These are phyloP conservation scores for Disparrhopalites patrizii DNA, from an alignment of 2,888 invertebrate species.

Conservation along the genomic window DNA sequence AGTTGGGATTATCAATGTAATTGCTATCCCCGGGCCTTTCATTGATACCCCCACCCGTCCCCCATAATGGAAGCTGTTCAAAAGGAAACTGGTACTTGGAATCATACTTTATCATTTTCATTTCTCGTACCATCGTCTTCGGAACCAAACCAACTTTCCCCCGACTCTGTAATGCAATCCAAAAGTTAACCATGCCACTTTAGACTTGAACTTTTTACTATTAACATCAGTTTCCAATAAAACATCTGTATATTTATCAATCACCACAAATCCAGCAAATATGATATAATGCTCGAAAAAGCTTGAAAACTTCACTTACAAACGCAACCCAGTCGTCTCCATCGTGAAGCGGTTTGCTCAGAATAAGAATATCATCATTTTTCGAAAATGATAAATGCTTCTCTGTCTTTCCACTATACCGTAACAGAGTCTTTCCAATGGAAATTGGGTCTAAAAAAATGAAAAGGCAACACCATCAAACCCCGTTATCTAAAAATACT, in stretches of 20 bases:
- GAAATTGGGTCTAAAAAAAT: conserved; percentile 41
- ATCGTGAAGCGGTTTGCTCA: conserved; percentile 39
- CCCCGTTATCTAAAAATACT: too few relatives aligned
- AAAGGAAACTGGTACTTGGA: conserved; percentile 33
- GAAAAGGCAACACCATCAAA: neutral
- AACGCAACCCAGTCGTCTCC: conserved; percentile 41
- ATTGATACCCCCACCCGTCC: neutral
- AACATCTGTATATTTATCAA: neutral
- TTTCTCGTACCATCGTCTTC: conserved; percentile 39
- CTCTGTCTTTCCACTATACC: conserved; percentile 36
- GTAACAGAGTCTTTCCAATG: conserved; percentile 39
- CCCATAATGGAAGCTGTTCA: conserved; percentile 22
- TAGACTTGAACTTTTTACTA: too few relatives aligned
- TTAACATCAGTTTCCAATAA: neutral
- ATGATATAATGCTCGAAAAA: too few relatives aligned
- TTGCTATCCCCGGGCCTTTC: conserved; percentile 6
- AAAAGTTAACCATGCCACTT: too few relatives aligned
- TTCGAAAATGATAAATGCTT: conserved; percentile 42
- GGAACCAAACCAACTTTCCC: conserved; percentile 45
- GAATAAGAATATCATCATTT: conserved; percentile 42
- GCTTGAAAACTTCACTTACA: conserved; percentile 2
- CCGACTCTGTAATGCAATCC: too few relatives aligned
- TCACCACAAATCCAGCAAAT: too few relatives aligned
- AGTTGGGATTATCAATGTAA: conserved; percentile 6
- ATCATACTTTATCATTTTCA: conserved; percentile 36